Conservation (phyloP, 2,797 vertebrate genomes). For the Platalea minor region DNA sequence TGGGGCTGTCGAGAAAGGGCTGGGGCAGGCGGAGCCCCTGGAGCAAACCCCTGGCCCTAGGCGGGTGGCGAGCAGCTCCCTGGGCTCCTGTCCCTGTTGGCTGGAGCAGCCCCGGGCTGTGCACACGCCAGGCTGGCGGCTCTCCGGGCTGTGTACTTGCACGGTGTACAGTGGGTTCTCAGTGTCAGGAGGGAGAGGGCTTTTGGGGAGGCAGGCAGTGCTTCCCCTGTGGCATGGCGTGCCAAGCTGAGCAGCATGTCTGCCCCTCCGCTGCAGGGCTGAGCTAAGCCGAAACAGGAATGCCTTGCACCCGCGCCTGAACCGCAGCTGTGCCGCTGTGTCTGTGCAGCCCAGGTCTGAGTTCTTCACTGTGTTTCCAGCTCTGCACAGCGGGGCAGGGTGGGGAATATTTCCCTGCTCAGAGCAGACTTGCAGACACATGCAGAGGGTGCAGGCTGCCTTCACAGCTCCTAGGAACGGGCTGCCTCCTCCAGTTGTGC, state of each 20-base stretch:
- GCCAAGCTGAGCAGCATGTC: background rate
- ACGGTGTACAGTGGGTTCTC: background rate
- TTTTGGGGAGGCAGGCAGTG: background rate
- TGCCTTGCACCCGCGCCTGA: fast-evolving
- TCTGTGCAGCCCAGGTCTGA: background rate
- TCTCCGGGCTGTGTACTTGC: background rate
- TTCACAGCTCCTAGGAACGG: background rate
- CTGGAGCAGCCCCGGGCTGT: background rate
- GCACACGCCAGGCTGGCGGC: background rate
- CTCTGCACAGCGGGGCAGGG: background rate
- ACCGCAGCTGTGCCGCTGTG: background rate
- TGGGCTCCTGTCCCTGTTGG: background rate
- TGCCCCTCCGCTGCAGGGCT: background rate
- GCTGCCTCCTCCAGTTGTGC: background rate
- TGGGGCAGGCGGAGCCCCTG: background rate
- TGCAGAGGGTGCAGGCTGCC: background rate
- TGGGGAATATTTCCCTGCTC: background rate
- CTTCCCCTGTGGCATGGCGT: fast-evolving
- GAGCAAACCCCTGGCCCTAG: background rate
- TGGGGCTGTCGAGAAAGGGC: background rate
- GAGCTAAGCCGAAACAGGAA: background rate
- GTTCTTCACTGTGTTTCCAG: background rate
- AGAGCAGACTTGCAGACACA: background rate
- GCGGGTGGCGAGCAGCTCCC: background rate
- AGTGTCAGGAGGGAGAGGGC: background rate